Evolutionary conservation across 2,888 invertebrate species (phyloP), one percentile per base, ranked within the genome.

Genomic region (Euzophera pinguis): DNA sequence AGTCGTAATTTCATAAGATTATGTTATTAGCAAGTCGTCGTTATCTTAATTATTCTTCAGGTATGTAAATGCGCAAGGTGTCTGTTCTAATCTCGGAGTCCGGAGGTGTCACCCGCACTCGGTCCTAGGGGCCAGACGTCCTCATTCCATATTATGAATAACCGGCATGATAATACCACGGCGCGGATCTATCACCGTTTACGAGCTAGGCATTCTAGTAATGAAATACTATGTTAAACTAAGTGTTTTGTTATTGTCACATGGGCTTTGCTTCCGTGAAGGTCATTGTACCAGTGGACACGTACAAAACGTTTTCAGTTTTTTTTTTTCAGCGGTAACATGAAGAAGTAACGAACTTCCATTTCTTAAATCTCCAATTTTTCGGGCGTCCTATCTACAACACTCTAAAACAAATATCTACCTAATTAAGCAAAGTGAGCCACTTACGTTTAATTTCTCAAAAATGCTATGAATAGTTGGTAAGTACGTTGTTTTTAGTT

Each of bases 71-170:
- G 41, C 22, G 34, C 38, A 51, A 32, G 43, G 17, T 45, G 32
- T 45, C 45, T 27, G 27, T 43, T 43, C 63, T 56, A 63, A 59
- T 57, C 57, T 67, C 52, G 51, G 48, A 51, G 58, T 52, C 41
- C 54, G 50, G 57, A 56, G 54, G 55, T 62, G 60, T 61, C 67
- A 63, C 63, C 64, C 60, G 59, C 65, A 65, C 55, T 64, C 61
- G 61, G 57, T 55, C 65, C 64, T 63, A 10, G 58, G 66, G 67
- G 60, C 66, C 69, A 75, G 73, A 71, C 72, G 75, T 73, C 72
- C 76, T 64, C 72, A 69, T 77, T 78, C 65, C 73, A 71, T 72
- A 62, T 66, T 73, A 76, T 73, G 76, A 74, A 76, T 78, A 78
- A 72, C 69, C 47, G n/a, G 14, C 55, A 58, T 61, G 73, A 72